Evolutionary conservation across 2,797 vertebrate species (phyloP).

Genomic region (Myotis vivesi): DNA sequence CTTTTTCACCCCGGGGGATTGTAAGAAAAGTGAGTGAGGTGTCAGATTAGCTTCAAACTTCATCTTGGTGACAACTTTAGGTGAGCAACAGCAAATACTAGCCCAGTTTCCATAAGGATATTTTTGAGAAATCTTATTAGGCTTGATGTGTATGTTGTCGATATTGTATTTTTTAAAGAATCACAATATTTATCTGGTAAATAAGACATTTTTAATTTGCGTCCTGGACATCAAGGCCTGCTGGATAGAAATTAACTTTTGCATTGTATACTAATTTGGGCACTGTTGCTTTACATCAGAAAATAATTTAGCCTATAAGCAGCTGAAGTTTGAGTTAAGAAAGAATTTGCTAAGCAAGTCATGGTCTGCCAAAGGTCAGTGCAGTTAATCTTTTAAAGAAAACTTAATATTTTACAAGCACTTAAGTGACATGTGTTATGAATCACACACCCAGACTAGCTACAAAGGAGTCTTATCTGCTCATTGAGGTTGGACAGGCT

Average conservation of each 20-base stretch:
- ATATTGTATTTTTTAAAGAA: conserved; percentile 16
- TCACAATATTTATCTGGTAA: not conserved
- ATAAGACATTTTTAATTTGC: conserved; percentile 25
- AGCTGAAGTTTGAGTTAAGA: conserved; percentile 18
- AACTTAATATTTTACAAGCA: conserved; percentile 35
- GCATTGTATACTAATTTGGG: not conserved
- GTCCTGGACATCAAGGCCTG: not conserved
- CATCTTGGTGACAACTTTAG: not conserved
- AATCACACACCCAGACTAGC: not conserved
- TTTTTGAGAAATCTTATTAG: conserved; percentile 53
- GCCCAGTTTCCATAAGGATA: not conserved
- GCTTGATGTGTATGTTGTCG: not conserved
- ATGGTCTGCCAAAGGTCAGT: not conserved
- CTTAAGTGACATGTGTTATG: not conserved
- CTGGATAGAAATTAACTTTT: not conserved
- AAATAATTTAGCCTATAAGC: not conserved
- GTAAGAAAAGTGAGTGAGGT: not conserved
- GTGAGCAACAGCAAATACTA: conserved; percentile 28
- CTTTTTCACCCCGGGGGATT: conserved; percentile 14
- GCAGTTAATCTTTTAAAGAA: conserved; percentile 9
- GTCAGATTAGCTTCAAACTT: conserved; percentile 15
- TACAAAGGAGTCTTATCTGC: not conserved
- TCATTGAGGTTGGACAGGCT: not conserved
- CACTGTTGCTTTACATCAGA: not conserved
- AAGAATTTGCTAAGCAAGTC: conserved; percentile 50